phyloP scores from a whole-genome alignment of 2,113 vertebrate genomes.

The Ailurus styani region DNA sequence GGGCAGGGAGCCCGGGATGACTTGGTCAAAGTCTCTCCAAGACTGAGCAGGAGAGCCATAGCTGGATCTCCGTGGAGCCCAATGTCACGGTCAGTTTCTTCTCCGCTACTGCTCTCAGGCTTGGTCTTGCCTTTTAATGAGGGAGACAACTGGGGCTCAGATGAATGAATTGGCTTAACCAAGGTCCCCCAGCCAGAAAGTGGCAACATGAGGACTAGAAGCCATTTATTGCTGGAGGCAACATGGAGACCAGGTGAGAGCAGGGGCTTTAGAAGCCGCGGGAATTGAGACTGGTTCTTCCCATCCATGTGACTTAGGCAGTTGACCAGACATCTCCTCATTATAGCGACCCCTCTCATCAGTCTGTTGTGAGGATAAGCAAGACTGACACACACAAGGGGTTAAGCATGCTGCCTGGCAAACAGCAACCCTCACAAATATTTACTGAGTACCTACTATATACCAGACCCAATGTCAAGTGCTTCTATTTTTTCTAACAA shows the following conservation, averaged over 20 bases:
- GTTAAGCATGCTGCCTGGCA: not conserved
- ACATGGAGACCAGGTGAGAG: not conserved
- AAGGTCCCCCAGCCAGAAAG: not conserved
- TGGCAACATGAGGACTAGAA: not conserved
- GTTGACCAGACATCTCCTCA: not conserved
- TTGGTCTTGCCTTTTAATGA: not conserved
- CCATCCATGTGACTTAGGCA: not conserved
- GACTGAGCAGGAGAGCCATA: not conserved
- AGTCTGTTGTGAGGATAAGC: not conserved
- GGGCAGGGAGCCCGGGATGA: not conserved
- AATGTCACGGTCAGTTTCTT: not conserved
- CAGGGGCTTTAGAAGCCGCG: not conserved
- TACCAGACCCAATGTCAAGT: not conserved
- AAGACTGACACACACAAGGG: not conserved
- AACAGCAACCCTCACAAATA: not conserved
- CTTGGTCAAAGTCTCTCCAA: not conserved
- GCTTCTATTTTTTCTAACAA: not conserved
- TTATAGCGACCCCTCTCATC: accelerated
- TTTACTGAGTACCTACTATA: not conserved
- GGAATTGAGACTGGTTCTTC: not conserved
- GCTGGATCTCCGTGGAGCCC: not conserved
- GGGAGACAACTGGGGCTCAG: not conserved
- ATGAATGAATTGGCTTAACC: not conserved
- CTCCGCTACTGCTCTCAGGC: not conserved
- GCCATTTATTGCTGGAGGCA: not conserved